Evolutionary conservation across 2,113 vertebrate species (phyloP), one percentile per base, ranked within the genome.

Genomic region (Morone saxatilis): DNA sequence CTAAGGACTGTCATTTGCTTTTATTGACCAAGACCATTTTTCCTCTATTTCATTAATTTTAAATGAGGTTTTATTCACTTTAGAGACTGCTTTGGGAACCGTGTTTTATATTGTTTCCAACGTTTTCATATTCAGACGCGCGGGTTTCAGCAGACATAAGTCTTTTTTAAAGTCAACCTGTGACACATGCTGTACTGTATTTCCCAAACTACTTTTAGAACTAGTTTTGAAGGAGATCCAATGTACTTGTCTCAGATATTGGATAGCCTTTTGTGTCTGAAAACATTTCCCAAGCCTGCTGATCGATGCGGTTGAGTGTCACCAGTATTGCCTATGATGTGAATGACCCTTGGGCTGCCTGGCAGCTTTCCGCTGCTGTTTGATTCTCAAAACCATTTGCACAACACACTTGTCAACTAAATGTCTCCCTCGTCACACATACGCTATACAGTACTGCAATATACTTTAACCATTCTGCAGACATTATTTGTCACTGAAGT

Each of bases 1-100:
- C 67, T 36, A 71, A 84, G 78, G 75, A 60, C 73, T 91, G 89
- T 86, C 88, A 86, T 90, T 83, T 90, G 36, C 83, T 84, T 93
- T 90, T 88, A 92, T 87, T 85, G 85, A 85, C 83, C 77, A 5
- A 67, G 79, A 69, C 80, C 85, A 87, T 92, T 91, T 90, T 87
- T 85, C 71, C 53, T 83, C 80, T 36, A 10, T 91, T 90, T 91
- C 93, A 94, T 94, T 86, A 7, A 94, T 94, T 92, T 90, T 92
- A 89, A 90, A 94, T 93, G 82, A 94, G 76, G 65, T 77, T 68
- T 88, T 82, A 73, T 89, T 88, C 87, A 78, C 84, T 88, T 81
- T 78, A 83, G 36, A 76, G 89, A 14, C 70, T 78, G 77, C 87
- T 87, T 36, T 83, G 83, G 89, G 86, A 86, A 61, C 80, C 19